Evolutionary conservation across 2,888 invertebrate genomes (phyloP).

Genomic region (Hydropsyche betteni): DNA sequence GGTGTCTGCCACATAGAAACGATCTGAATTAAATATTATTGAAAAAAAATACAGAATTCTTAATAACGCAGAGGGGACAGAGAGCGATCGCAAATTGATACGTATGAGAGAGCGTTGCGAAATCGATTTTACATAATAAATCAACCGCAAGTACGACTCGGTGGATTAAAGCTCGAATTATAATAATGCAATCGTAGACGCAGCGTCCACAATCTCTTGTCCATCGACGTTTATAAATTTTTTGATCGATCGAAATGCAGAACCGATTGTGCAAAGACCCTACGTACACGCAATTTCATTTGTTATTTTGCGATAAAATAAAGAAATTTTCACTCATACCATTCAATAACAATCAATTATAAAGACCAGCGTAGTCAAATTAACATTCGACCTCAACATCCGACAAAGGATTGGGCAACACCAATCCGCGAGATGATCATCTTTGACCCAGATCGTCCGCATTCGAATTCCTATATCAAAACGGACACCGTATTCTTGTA

Average conservation of each 20-base stretch:
- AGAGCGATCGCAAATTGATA: conserved; percentile 31
- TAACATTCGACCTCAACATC: no score
- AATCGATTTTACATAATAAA: conserved; percentile 32
- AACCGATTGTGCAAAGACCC: not conserved
- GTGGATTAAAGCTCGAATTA: conserved; percentile 2
- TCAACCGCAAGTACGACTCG: conserved; percentile 28
- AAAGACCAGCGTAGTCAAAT: no score
- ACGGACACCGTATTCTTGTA: not conserved
- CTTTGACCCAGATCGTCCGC: conserved; percentile 26
- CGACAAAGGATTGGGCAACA: no score
- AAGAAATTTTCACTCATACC: no score
- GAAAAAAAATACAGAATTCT: not conserved
- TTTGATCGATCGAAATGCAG: not conserved
- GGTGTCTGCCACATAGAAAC: no score
- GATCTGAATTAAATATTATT: no score
- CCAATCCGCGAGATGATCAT: not conserved
- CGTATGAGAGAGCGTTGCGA: conserved; percentile 24
- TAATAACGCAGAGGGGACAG: conserved; percentile 1
- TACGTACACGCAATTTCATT: not conserved
- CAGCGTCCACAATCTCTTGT: not conserved
- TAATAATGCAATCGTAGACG: no score
- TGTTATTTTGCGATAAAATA: no score
- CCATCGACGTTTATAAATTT: not conserved
- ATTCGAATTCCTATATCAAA: conserved; percentile 1
- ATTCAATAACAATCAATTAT: no score